Evolutionary conservation across 2,797 vertebrate species (phyloP).

Genomic region (Coregonus suidteri): DNA sequence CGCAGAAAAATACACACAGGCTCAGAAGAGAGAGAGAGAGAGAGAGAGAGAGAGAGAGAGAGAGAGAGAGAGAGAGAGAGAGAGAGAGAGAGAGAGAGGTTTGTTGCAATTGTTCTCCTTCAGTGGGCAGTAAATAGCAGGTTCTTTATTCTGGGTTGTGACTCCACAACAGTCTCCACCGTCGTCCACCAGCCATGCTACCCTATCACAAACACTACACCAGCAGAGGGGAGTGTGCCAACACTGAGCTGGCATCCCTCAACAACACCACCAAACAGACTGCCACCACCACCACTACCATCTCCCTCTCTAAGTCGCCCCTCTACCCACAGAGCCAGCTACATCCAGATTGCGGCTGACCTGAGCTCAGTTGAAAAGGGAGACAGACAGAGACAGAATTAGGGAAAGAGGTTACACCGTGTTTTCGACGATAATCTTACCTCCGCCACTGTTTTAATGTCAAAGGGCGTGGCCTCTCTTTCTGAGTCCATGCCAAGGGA

Average conservation of each 20-base stretch:
- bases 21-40: not conserved
- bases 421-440: not conserved
- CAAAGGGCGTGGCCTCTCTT: conserved; percentile 1
- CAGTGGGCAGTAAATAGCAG: conserved; percentile 3
- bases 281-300: not conserved
- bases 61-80: not conserved
- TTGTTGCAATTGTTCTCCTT: not conserved
- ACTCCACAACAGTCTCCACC: not conserved
- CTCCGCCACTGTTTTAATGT: not conserved
- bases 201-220: not conserved
- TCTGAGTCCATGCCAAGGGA: not conserved
- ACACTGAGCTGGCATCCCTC: not conserved
- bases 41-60: not conserved
- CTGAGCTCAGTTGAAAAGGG: not conserved
- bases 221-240: not conserved
- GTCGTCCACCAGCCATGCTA: not conserved
- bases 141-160: not conserved
- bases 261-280: not conserved
- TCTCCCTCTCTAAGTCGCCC: not conserved
- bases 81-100: not conserved
- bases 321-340: not conserved
- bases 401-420: conserved; percentile 1
- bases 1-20: not conserved
- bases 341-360: not conserved
- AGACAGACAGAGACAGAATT: conserved; percentile 13